Conservation (phyloP, 2,113 vertebrate genomes). For the Australoheros scitulus region DNA sequence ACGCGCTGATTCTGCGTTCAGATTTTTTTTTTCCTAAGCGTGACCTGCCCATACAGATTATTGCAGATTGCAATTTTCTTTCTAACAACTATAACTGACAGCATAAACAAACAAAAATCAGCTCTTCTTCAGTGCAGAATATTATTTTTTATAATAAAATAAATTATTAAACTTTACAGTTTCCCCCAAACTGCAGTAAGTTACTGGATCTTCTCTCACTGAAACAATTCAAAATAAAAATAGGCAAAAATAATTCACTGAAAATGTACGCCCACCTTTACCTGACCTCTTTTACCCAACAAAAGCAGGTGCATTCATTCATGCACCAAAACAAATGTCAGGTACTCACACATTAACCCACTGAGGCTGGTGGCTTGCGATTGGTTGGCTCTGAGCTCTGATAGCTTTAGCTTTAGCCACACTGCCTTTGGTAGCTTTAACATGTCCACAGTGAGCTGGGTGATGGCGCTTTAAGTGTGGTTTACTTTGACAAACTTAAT, state of each 20-base stretch:
- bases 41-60: rapidly evolving
- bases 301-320: too few relatives aligned
- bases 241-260: not conserved
- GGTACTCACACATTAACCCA: not conserved
- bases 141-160: not conserved
- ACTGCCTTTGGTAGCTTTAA: not conserved
- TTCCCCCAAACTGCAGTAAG: not conserved
- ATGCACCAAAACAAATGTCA: not conserved
- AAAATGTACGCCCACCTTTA: not conserved
- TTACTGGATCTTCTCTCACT: not conserved
- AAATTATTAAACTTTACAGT: rapidly evolving
- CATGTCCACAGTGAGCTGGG: not conserved
- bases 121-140: not conserved
- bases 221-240: not conserved
- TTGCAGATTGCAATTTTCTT: not conserved
- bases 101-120: not conserved
- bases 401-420: not conserved
- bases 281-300: not conserved
- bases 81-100: not conserved
- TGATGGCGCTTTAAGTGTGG: not conserved
- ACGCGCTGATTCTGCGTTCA: not conserved
- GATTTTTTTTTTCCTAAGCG: not conserved
- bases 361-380: not conserved
- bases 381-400: not conserved
- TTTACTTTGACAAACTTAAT: not conserved